Base-by-base conservation (phyloP, 2,888 invertebrate genomes). In the Pollenia labialis region DNA sequence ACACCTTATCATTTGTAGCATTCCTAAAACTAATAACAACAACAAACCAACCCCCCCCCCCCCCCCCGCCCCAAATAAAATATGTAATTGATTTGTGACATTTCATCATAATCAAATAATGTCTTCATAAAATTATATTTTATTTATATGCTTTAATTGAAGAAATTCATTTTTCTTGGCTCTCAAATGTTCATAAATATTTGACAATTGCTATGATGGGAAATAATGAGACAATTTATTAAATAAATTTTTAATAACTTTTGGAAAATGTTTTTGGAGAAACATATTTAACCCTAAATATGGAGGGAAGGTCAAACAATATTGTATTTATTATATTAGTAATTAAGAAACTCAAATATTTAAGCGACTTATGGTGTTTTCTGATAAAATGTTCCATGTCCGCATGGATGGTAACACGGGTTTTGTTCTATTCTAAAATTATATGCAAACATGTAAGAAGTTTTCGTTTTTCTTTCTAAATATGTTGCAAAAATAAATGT, bases 11-110 rank as follows among this genome's bases (percentile, higher is more conserved):
- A 32, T 74, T 11, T 44, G 48, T 75, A 40, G 52, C 77, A 66
- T n/a, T 32, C 18, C 14, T 3, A 66, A 54, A 32, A 32, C 7
- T 18, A 18, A 14, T 44, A 23, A 23, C 23, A 23, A 23, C 23
- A 23, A 23, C 23, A 23, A 23, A 56, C 4, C 50, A 32, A n/a
- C 40, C 9, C 1, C 32, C 11, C 3, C 12, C 42, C 32, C 12
- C 32, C 40, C 9, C 1, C 32, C 11, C 3, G 12, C 42, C 32
- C 12, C 32, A 42, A 58, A 2, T 42, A 66, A 32, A 32, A 32
- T 32, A 32, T 75, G 66, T 69, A 81, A 81, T 81, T 74, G 74
- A 74, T 68, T 75, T 80, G 50, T 68, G 42, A 60, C 23, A 60
- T 23, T 64, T 48, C 56, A 64, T 72, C 48, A 60, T 50, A 50